Evolutionary conservation across 1,140 invertebrate species (phyloP), one percentile per base, ranked within the genome.

Genomic region (Pygmarrhopalites habei): DNA sequence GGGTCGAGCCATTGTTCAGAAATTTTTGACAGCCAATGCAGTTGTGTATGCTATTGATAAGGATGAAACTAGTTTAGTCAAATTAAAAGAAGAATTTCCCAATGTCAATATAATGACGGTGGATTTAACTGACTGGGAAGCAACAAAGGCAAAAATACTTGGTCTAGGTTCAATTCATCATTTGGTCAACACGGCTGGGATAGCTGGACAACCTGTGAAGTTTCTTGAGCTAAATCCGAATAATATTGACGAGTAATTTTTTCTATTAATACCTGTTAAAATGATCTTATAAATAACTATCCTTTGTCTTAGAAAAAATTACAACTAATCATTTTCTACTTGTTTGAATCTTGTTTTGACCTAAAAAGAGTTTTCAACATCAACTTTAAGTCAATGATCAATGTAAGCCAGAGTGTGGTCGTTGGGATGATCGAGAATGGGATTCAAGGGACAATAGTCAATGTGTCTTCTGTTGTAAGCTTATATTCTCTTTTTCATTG

Each of bases 381-480:
- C 0, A 95, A 96, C 78, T 83, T 92, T 0, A 93, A 92, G 77
- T 80, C 88, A 4, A 77, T 89, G 0, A 80, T 95, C 25, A 90
- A 91, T 74, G 82, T 95, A 12, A 88, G 86, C 5, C 92, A 92
- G 79, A 73, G 84, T 67, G 82, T 90, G 62, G 83, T 85, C 26
- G 80, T 81, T 69, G 78, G 82, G 70, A 85, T 92, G 83, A 81
- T 90, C 15, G 76, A 83, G n/a, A 1, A 14, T 17, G 26, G 52
- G 23, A 21, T 25, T 1, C 12, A 30, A 4, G 56, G 46, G 1
- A 47, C 62, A 7, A 64, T 64, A 29, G 62, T 64, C 26, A 64
- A 64, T 25, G 7, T 64, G n/a, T 30, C 62, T 41, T 64, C 62
- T 17, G 23, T 64, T 28, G 52, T 57, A 46, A 57, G 39, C 21